Conservation (phyloP, 1,140 invertebrate species). For the Pseudomyrmex sp. region DNA sequence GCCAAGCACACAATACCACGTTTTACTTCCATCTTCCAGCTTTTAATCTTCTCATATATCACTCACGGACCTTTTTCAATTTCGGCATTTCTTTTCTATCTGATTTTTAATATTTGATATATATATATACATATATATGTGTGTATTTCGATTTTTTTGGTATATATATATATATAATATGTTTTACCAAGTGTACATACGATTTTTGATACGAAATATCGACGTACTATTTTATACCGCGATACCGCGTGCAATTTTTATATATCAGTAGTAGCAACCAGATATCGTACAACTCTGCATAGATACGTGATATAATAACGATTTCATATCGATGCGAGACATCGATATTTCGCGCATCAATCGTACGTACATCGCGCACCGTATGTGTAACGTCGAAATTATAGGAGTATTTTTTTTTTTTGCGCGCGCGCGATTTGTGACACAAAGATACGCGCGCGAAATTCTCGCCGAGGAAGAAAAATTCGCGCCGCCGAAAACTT, state of each 20-base stretch:
- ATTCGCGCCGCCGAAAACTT: constrained; percentile 20
- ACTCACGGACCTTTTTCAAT: constrained; percentile 29
- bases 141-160: constrained; percentile 1
- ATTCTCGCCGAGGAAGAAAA: constrained; percentile 14
- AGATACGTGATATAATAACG: neutral
- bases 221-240: constrained; percentile 3
- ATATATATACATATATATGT: neutral
- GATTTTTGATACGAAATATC: constrained; percentile 5
- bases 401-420: neutral
- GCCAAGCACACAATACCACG: constrained; percentile 25
- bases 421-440: neutral
- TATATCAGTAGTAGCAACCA: too few species aligned
- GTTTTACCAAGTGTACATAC: neutral
- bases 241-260: neutral
- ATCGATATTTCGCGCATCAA: neutral
- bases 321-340: constrained; percentile 3
- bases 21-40: constrained; percentile 16
- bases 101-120: constrained; percentile 30
- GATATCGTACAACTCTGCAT: too few species aligned
- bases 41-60: constrained; percentile 37
- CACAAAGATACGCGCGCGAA: constrained; percentile 2
- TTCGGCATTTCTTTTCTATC: constrained; percentile 15
- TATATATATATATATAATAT: constrained; percentile 14
- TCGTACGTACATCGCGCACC: neutral
- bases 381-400: neutral